Evolutionary conservation across 64 coral and sea anemone genomes (phyloP).

Genomic region (Stichodactyla mertensii): DNA sequence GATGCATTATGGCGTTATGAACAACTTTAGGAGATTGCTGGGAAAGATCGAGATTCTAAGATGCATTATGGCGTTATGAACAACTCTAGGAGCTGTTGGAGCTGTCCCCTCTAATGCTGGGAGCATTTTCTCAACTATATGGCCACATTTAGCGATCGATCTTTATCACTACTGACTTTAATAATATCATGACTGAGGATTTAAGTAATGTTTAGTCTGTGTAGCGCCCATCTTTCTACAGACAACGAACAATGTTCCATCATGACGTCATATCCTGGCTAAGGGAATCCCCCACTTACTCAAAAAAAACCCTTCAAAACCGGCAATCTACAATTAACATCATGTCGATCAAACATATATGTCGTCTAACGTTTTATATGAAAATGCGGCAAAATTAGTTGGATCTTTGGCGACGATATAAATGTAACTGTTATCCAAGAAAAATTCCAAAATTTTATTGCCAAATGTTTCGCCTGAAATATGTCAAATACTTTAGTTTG

Average conservation of each 20-base stretch:
- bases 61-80: neutral
- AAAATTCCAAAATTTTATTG: no score
- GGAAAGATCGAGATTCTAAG: neutral
- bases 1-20: neutral
- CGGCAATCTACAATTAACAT: neutral
- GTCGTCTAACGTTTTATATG: neutral
- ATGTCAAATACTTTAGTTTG: no score
- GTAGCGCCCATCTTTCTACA: neutral
- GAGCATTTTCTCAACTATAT: neutral
- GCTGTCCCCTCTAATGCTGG: no score
- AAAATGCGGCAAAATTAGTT: neutral
- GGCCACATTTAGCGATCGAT: neutral
- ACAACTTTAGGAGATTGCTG: neutral
- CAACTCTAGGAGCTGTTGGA: neutral
- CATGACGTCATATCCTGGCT: slow-evolving; percentile 13
- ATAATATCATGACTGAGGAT: neutral
- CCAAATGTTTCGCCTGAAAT: no score
- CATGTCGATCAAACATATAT: neutral
- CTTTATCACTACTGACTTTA: neutral
- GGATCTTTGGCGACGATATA: neutral
- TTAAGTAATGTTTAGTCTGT: neutral
- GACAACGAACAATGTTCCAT: neutral
- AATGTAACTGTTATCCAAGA: neutral
- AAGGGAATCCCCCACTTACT: neutral
- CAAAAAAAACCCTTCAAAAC: neutral